Base-by-base conservation (phyloP, 2,888 invertebrate species). In the Ichneumon xanthorius region DNA sequence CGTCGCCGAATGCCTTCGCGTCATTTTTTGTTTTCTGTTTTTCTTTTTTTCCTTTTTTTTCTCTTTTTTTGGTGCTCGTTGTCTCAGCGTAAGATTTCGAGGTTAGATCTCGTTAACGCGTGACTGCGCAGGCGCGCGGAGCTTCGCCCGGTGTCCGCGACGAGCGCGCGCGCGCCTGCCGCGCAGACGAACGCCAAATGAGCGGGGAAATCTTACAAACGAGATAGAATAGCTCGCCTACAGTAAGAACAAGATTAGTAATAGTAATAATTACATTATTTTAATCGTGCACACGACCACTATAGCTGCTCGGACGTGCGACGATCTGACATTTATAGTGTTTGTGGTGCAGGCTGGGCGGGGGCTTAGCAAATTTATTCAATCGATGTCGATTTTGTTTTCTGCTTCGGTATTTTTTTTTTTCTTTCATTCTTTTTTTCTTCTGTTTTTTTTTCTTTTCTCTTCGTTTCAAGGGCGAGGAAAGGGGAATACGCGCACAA, bases 241-340 rank as follows among this genome's bases (percentile, higher is more conserved):
- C 79, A 63, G 78, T 82, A 82, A 81, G 78, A 85, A 85, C 85
- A 79, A 76, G 78, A 85, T 73, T 79, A 76, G 73, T 85, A 79
- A 79, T 82, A 82, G 82, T 85, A 61, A 75, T 85, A 85, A 85
- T 85, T 85, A 85, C 85, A 82, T 82, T 81, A 77, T 82, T 75
- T 75, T 63, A 71, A 85, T 85, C 85, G 85, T 85, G 61, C 73
- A 75, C 85, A 85, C 85, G 85, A 79, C 78, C 82, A 81, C 82
- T 67, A 85, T 85, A 85, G 85, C 85, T 85, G 85, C 85, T 85
- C 85, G 85, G 72, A 85, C 82, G 85, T 85, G 84, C 78, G 75
- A 82, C 85, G 79, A 82, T 82, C 68, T 79, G 82, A 85, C 85
- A 85, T 85, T 85, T 70, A 71, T 85, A 82, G 73, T 75, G 82